Base-by-base conservation (phyloP, 2,797 vertebrate genomes). In the Spheniscus humboldti region DNA sequence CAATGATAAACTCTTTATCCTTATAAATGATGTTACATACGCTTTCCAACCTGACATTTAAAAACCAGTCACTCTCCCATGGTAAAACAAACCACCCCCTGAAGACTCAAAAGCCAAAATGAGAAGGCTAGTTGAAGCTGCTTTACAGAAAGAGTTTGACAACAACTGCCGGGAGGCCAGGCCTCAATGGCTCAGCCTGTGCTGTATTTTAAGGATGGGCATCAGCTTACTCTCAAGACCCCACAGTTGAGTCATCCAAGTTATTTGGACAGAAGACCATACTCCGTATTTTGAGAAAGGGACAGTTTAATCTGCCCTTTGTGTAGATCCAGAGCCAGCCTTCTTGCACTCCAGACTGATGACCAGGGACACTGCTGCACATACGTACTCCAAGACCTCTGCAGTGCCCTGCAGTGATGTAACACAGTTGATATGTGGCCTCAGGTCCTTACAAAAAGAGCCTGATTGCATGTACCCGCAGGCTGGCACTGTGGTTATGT, bases 241-340 rank as follows among this genome's bases (percentile, higher is more conserved):
- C 9, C 0, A 0, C 0, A 8, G n/a, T 1, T 6, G 1, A 57
- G n/a, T 59, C 47, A 88, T 30, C 33, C 35, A 43, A 52, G 18
- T 30, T 15, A 31, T 13, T 2, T 39, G 50, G 66, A 47, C 6
- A 2, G 47, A 73, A 82, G 56, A 35, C 35, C 47, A 50, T 4
- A 12, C 4, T 45, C 43, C 1, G 0, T 28, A 43, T 60, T 56
- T 31, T 31, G 37, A 94, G 50, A 69, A 48, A 73, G 8, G 27
- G 57, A 33, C 11, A 12, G 41, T 45, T 87, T 24, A 11, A 68
- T 56, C 28, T 79, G 74, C 25, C 59, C n/a, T 72, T 64, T 2
- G 0, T 5, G 4, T 10, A 80, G 74, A 33, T 53, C 13, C 43
- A 57, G 50, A 39, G 20, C 7, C 59, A 47, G 37, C 30, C 27